These are phyloP conservation scores for Loriculus beryllinus DNA, from an alignment of 2,797 vertebrate species.

Conservation along the genomic window DNA sequence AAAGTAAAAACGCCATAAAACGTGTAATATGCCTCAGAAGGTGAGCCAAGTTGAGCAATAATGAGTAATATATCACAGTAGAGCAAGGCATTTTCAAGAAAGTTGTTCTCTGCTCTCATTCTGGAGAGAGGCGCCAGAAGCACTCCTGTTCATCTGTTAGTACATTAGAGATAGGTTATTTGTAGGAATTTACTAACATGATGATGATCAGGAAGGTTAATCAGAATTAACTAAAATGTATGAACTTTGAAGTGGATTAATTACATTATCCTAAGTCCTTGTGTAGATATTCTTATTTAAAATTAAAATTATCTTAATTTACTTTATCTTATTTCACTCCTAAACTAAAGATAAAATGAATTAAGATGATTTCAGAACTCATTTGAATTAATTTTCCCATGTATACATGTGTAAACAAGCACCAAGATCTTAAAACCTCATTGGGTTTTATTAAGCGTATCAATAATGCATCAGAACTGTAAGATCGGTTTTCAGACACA, in stretches of 20 bases:
- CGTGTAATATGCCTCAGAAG: not conserved
- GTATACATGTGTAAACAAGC: conserved; percentile 40
- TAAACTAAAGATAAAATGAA: conserved; percentile 51
- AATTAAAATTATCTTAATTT: conserved; percentile 54
- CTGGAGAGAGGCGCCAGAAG: not conserved
- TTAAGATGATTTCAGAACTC: conserved; percentile 42
- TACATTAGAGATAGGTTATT: not conserved
- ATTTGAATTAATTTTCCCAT: conserved; percentile 52
- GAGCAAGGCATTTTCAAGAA: not conserved
- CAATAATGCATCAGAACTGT: not conserved
- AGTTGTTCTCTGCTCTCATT: not conserved
- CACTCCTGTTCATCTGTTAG: not conserved
- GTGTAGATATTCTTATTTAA: conserved; percentile 33
- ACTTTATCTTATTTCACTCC: conserved; percentile 13
- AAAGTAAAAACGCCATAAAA: not conserved
- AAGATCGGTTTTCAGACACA: not conserved
- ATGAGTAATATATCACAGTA: not conserved
- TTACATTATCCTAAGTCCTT: conserved; percentile 30
- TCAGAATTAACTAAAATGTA: conserved; percentile 32
- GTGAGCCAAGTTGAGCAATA: not conserved
- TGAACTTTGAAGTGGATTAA: conserved; percentile 57
- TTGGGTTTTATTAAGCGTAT: not conserved
- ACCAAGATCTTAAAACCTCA: not conserved
- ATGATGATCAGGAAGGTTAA: not conserved
- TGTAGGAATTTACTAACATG: not conserved